Evolutionary conservation across 2,888 invertebrate species (phyloP).

Genomic region (Pasiphila rectangulata): DNA sequence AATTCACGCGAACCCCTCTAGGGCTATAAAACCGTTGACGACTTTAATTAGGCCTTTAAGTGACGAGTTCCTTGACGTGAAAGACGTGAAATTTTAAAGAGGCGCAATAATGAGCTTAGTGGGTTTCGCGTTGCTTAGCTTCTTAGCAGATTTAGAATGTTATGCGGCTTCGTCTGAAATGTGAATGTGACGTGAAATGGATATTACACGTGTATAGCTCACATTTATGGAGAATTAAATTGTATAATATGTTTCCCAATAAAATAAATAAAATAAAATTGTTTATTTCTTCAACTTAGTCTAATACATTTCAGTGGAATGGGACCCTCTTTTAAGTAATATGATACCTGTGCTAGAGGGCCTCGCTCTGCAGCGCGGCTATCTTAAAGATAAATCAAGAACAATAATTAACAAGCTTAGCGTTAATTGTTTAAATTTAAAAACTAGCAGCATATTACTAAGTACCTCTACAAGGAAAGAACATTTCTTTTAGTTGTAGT

Average conservation of each 20-base stretch:
- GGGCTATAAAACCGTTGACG: slow-evolving; percentile 39
- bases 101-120: slow-evolving; percentile 28
- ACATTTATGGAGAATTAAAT: slow-evolving; percentile 2
- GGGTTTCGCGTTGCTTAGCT: slow-evolving; percentile 24
- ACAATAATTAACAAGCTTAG: no score
- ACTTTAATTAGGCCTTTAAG: slow-evolving; percentile 38
- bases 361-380: no score
- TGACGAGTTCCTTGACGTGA: slow-evolving; percentile 25
- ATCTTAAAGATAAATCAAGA: no score
- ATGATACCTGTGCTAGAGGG: no score
- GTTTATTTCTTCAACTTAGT: no score
- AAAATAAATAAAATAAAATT: no score
- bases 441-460: no score
- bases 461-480: no score
- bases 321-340: no score
- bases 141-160: slow-evolving; percentile 22
- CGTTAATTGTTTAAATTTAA: no score
- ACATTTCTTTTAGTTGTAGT: no score
- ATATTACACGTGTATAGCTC: slow-evolving; percentile 9
- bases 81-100: slow-evolving; percentile 35
- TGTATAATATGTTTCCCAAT: neutral
- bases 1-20: slow-evolving; percentile 45
- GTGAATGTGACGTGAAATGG: slow-evolving; percentile 17
- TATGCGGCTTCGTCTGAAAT: slow-evolving; percentile 22
- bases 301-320: no score